These are phyloP conservation scores for Stegana nigrithorax DNA, from an alignment of 2,888 invertebrate species.

Conservation along the genomic window DNA sequence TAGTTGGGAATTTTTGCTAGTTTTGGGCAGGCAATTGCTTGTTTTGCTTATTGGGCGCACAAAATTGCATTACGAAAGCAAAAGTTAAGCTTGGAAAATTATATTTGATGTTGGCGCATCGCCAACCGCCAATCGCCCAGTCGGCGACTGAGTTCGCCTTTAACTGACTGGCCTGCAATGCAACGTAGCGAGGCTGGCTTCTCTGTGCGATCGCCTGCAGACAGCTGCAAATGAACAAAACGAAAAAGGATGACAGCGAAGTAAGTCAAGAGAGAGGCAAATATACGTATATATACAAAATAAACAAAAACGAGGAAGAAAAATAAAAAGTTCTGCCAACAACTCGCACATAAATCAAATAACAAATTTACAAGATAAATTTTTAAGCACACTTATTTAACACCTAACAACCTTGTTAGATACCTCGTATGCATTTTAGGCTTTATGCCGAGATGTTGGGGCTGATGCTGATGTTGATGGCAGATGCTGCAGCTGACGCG, in stretches of 20 bases:
- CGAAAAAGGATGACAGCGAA: too few species aligned
- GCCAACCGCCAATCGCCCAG: background rate
- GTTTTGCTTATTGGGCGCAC: constrained; percentile 18
- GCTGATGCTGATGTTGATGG: constrained; percentile 49
- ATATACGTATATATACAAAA: too few species aligned
- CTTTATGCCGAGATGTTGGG: too few species aligned
- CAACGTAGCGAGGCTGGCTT: background rate
- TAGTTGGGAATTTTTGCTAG: constrained; percentile 10
- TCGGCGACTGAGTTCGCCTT: background rate
- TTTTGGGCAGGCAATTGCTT: background rate
- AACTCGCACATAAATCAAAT: constrained; percentile 58
- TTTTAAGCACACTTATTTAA: constrained; percentile 63
- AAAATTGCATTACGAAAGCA: constrained; percentile 50
- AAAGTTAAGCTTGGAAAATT: constrained; percentile 35
- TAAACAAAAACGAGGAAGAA: background rate
- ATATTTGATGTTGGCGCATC: background rate
- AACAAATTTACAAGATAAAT: constrained; percentile 65
- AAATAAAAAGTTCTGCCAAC: constrained; percentile 22
- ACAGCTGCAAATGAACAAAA: too few species aligned
- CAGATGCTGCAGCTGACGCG: background rate
- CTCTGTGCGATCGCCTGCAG: too few species aligned
- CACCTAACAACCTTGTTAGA: constrained; percentile 64
- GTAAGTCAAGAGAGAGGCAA: too few species aligned
- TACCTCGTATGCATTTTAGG: too few species aligned
- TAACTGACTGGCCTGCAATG: background rate